Percentiles rank a stretch among this genome's conserved stretches.
Evolutionary conservation across 2,113 vertebrate species (phyloP).

Genomic region (Tonatia bakeri): DNA sequence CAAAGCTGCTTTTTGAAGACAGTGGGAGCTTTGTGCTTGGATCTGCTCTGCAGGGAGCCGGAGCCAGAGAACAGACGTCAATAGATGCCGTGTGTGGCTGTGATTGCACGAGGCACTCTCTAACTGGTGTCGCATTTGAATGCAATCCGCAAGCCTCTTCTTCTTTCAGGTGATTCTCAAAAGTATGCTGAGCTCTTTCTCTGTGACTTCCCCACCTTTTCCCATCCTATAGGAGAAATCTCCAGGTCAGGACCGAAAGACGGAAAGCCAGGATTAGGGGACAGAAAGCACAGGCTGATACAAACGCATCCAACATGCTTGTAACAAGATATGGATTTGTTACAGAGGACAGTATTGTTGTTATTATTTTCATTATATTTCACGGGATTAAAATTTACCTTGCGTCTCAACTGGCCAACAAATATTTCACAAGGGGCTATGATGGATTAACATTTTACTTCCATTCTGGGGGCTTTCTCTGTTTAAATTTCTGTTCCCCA

Average conservation of each 20-base stretch:
- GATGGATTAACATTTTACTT: neutral
- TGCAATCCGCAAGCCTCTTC: neutral
- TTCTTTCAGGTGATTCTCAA: neutral
- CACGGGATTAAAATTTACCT: neutral
- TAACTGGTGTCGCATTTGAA: constrained; percentile 37
- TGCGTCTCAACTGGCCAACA: neutral
- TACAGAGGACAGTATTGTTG: neutral
- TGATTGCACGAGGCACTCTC: neutral
- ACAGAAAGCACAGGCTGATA: neutral
- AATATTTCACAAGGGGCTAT: neutral
- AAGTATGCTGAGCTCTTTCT: neutral
- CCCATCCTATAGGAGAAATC: neutral
- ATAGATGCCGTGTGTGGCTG: constrained; percentile 1
- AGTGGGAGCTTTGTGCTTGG: constrained; percentile 29
- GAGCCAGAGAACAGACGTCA: constrained; percentile 34
- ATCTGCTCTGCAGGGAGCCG: neutral
- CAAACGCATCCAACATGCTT: neutral
- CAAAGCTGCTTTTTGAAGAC: constrained; percentile 44
- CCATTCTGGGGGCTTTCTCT: neutral
- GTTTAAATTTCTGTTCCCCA: neutral
- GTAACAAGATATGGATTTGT: neutral
- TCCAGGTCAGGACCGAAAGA: neutral
- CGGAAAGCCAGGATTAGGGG: neutral
- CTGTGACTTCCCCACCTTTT: neutral
- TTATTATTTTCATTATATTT: neutral